Evolutionary conservation across 1,140 invertebrate species (phyloP).

Genomic region (Delia radicum): DNA sequence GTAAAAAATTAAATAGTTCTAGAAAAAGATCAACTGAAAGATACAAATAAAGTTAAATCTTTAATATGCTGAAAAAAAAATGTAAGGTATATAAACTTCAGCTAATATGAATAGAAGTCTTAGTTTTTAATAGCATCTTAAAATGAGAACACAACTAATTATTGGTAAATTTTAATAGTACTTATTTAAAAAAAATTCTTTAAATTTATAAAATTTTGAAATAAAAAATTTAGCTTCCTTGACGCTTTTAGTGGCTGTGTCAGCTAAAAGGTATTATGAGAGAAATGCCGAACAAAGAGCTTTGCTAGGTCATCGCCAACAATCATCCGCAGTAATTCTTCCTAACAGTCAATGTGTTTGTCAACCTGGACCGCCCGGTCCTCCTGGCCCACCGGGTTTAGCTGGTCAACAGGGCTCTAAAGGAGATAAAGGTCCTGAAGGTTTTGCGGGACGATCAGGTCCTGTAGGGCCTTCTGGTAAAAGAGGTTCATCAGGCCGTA

Average conservation of each 20-base stretch:
- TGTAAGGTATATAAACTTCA: no score
- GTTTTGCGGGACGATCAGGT: constrained; percentile 11
- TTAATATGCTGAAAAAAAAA: no score
- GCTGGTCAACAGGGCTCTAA: not conserved
- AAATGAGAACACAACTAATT: no score
- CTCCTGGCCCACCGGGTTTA: constrained; percentile 10
- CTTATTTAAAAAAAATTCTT: not conserved
- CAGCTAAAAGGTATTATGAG: not conserved
- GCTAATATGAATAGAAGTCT: no score
- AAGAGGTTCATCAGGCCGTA: constrained; percentile 21
- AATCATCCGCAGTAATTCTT: not conserved
- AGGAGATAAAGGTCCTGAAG: not conserved
- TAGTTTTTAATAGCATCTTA: no score
- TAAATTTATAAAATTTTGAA: not conserved
- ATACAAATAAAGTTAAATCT: no score
- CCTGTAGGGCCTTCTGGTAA: constrained; percentile 24
- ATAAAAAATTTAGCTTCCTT: no score
- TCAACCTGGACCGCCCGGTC: not conserved
- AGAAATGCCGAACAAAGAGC: not conserved
- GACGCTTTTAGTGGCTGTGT: not conserved
- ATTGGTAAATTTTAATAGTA: not conserved
- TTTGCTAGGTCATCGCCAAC: not conserved
- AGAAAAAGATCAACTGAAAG: no score
- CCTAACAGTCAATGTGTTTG: not conserved
- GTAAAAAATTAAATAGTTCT: no score